Percentiles rank a stretch among this genome's conserved stretches.
phyloP scores from a whole-genome alignment of 2,888 invertebrate species.

The Dinocampus coccinellae region DNA sequence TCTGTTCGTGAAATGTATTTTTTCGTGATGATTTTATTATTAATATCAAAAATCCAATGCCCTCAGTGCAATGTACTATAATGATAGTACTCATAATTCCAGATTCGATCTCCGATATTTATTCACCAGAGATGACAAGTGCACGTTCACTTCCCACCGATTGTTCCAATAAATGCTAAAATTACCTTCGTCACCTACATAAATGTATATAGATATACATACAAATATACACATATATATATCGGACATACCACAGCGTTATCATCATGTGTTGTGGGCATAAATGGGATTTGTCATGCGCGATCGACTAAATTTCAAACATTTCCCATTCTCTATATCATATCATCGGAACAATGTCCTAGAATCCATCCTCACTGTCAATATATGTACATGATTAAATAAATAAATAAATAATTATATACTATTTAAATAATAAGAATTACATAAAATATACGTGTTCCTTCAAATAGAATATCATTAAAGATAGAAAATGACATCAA shows the following conservation, averaged over 20 bases:
- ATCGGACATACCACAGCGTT: background rate
- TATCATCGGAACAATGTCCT: background rate
- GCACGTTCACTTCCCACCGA: constrained; percentile 29
- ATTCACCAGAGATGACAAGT: constrained; percentile 44
- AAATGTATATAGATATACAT: background rate
- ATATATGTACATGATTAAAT: background rate
- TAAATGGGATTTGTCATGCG: constrained; percentile 29
- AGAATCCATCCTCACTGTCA: background rate
- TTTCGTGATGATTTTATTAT: background rate
- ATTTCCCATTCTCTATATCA: background rate
- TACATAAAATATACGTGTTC: too few relatives aligned
- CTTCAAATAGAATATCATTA: too few relatives aligned
- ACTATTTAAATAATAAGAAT: too few relatives aligned
- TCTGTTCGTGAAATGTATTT: background rate
- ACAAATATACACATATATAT: background rate
- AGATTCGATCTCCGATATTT: constrained; percentile 51
- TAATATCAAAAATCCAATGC: constrained; percentile 1
- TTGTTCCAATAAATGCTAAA: constrained; percentile 33
- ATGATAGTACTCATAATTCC: constrained; percentile 43
- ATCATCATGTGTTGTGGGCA: constrained; percentile 30
- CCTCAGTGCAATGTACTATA: background rate
- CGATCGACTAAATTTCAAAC: constrained; percentile 9
- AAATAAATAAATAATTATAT: background rate
- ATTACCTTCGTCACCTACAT: constrained; percentile 29
- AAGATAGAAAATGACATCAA: too few relatives aligned